Evolutionary conservation across 1,140 invertebrate genomes (phyloP).

Genomic region (Nephila pilipes): DNA sequence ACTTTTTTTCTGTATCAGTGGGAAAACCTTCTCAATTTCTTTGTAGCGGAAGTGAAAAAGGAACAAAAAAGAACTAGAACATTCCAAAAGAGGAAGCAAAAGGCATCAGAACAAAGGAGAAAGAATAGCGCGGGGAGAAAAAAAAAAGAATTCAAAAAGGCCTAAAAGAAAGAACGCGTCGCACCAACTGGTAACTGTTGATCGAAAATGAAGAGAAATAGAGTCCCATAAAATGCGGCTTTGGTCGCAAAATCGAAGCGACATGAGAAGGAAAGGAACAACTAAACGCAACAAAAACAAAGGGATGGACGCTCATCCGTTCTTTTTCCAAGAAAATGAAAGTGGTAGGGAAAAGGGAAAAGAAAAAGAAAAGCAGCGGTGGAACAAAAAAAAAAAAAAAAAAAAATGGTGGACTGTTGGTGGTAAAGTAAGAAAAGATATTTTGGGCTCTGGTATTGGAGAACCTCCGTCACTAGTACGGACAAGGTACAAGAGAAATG

Average conservation of each 20-base stretch:
- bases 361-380: not conserved
- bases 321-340: slow-evolving; percentile 71
- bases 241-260: slow-evolving; percentile 75
- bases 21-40: slow-evolving; percentile 21
- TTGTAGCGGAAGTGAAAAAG: not conserved
- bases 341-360: slow-evolving; percentile 44
- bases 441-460: slow-evolving; percentile 38
- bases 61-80: slow-evolving; percentile 38
- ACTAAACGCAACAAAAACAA: slow-evolving; percentile 73
- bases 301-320: slow-evolving; percentile 48
- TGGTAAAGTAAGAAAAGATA: slow-evolving; percentile 64
- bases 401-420: not conserved
- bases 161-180: not conserved
- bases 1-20: not conserved
- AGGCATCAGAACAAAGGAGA: slow-evolving; percentile 53
- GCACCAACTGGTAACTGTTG: slow-evolving; percentile 73
- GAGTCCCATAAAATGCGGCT: slow-evolving; percentile 72
- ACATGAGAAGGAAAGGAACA: slow-evolving; percentile 67
- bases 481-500: slow-evolving; percentile 72
- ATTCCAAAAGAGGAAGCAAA: not conserved
- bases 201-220: slow-evolving; percentile 75
- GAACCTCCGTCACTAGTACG: not conserved
- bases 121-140: slow-evolving; percentile 38
- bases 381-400: not conserved
- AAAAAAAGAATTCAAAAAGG: slow-evolving; percentile 9